Conservation (phyloP, 1,140 invertebrate species). For the Drosophila melanogaster region Release_6_plus_ISO1_MT NT_033779.5:16069001-16069500, state of each 20-base stretch:
- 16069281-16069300: constrained; percentile 79
- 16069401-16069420: constrained; percentile 81
- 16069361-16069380: constrained; percentile 49
- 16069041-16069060: constrained; percentile 53
- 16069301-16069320: constrained; percentile 68
- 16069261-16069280: constrained; percentile 41
- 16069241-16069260: constrained; percentile 75
- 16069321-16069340: constrained; percentile 24
- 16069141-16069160: constrained; percentile 77
- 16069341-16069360: background rate
- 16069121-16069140: constrained; percentile 80
- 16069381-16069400: constrained; percentile 81
- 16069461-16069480: constrained; percentile 20
- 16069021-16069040: constrained; percentile 11
- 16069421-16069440: constrained; percentile 44
- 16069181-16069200: constrained; percentile 9
- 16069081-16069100: constrained; percentile 34
- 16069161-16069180: constrained; percentile 42
- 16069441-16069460: constrained; percentile 60
- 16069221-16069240: constrained; percentile 71
- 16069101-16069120: constrained; percentile 66
- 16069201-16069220: constrained; percentile 41
- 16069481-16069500: constrained; percentile 66
- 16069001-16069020: constrained; percentile 3
- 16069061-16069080: constrained; percentile 51